Base-by-base conservation (phyloP, 2,797 vertebrate genomes). In the Pseudomugil gertrudae region DNA sequence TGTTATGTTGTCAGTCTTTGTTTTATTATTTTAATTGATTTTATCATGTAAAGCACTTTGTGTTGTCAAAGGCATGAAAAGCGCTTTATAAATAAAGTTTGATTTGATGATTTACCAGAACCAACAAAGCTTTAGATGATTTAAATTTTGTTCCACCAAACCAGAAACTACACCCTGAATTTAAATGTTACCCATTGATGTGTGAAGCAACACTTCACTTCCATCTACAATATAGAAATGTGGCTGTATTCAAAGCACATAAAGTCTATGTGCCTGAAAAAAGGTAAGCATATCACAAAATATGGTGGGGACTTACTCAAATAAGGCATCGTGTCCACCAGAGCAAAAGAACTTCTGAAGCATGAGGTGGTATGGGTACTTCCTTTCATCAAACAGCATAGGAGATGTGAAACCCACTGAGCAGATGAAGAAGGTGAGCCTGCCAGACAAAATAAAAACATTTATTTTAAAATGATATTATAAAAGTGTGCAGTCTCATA, bases 311-410 rank as follows among this genome's bases (percentile, higher is more conserved):
- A 82, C 96, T 95, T 94, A 98, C 97, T 98, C 96, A 80, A 98
- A 98, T 72, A 98, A 94, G 63, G 97, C 97, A 76, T 97, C 96
- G 53, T 98, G 97, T 33, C 97, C 96, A 4, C 97, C 96, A 61
- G 97, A 98, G 79, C 96, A 98, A 72, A 97, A 95, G 91, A 98
- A 98, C 83, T 98, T 98, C 84, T 98, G 97, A 60, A 98, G 91
- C 97, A 98, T 98, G 52, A 98, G 95, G 80, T 98, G 96, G 86
- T 98, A 98, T 1, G 97, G 97, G 70, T 98, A 98, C 83, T 98
- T 98, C 66, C 97, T 94, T 87, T 98, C 97, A 74, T 98, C 97
- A 80, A 98, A 98, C 64, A 98, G 76, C 97, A 98, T 98, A 33
- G 97, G 97, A 0, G 97, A 98, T 6, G 97, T 98, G 86, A 98